Conservation (phyloP, 2,797 vertebrate genomes). For the Hyperoplus lanceolatus region DNA sequence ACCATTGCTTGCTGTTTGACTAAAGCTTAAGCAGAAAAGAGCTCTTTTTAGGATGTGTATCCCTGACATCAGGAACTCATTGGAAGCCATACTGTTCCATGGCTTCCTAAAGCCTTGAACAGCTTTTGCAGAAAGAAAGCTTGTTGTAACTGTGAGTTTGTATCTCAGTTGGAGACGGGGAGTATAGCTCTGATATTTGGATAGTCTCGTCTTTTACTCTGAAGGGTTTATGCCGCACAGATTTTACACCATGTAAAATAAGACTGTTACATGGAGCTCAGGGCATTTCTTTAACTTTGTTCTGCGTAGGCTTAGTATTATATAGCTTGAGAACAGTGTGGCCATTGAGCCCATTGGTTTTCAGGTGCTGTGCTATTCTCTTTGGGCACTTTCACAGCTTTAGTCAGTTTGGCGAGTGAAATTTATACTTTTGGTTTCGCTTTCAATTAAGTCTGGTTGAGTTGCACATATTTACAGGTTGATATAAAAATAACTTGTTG, state of each 20-base stretch:
- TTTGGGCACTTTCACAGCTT: too few relatives aligned
- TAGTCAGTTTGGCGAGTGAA: too few relatives aligned
- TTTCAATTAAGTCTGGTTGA: too few relatives aligned
- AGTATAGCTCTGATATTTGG: conserved; percentile 40
- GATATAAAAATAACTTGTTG: too few relatives aligned
- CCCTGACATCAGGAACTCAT: conserved; percentile 37
- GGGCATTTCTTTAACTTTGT: conserved; percentile 6
- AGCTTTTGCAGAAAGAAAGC: conserved; percentile 24
- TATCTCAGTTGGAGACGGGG: conserved; percentile 34
- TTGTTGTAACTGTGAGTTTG: conserved; percentile 40
- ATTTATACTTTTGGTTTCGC: too few relatives aligned
- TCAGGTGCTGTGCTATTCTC: too few relatives aligned
- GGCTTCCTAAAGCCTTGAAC: conserved; percentile 31
- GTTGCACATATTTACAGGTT: too few relatives aligned
- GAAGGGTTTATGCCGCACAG: conserved; percentile 9
- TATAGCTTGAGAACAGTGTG: not conserved
- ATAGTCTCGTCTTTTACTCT: conserved; percentile 20
- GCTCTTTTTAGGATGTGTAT: conserved; percentile 22
- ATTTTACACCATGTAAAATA: conserved; percentile 25
- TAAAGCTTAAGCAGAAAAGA: conserved; percentile 37
- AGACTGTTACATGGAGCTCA: conserved; percentile 1
- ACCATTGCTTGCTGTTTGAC: not conserved
- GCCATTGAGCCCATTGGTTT: not conserved
- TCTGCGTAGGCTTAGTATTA: conserved; percentile 11
- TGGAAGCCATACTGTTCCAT: conserved; percentile 32